Evolutionary conservation across 2,113 vertebrate species (phyloP), one percentile per base, ranked within the genome.

Genomic region (Laticauda laticaudata): DNA sequence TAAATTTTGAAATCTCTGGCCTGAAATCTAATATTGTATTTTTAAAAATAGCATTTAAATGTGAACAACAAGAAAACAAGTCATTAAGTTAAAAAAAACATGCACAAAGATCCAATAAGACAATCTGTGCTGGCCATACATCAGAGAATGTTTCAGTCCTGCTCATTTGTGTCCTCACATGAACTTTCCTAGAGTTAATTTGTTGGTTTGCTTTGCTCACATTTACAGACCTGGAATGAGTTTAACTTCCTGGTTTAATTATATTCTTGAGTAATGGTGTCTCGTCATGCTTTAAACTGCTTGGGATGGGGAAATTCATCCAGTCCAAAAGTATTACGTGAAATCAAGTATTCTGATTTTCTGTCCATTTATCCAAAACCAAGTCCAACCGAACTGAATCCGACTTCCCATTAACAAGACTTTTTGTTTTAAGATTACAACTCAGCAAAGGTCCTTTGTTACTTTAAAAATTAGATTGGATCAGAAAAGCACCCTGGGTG

Each of bases 11-110:
- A 87, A 29, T 53, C 55, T 87, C 56, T 51, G 59, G 4, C 26
- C 61, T 92, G 55, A 34, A 92, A 87, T 87, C 55, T 43, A 21
- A 29, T 55, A 8, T 54, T 34, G 29, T 55, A 85, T 39, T 92
- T 92, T 59, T 61, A 15, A 59, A 87, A 87, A 45, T 91, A 56
- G 11, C 48, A 86, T 86, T 91, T 59, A 91, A 85, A 86, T 55
- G 20, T 57, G 10, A 87, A 53, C 69, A 91, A 20, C 39, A 48
- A 87, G 48, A 24, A 24, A 54, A 59, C 3, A 92, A 87, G 61
- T 23, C 8, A 64, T 87, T 34, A 39, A 53, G 51, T 8, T 1
- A 3, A 8, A 10, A 57, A 64, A 59, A 59, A 29, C 54, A 56
- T 3, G 10, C 43, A 43, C 75, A 81, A 39, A 81, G 18, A 51